phyloP scores from a whole-genome alignment of 23 tunicate genomes.

The Ciona savignyi region DNA sequence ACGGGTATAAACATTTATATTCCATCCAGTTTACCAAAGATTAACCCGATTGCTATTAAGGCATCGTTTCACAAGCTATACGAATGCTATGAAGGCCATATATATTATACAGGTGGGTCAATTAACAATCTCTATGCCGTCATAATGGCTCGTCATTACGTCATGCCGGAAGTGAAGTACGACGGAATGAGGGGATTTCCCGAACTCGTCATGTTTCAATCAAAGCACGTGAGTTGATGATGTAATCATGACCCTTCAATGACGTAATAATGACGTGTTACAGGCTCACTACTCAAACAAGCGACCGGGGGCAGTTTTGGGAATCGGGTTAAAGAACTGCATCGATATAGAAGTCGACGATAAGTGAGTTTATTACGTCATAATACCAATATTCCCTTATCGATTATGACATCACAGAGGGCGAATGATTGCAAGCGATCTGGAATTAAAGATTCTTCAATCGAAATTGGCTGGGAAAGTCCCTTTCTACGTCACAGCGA shows the following conservation, averaged over 20 bases:
- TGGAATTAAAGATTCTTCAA: constrained; percentile 40
- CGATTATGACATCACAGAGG: too few relatives aligned
- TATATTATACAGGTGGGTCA: constrained; percentile 67
- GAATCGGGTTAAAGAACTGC: constrained; percentile 72
- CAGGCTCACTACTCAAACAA: constrained; percentile 91
- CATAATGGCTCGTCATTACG: constrained; percentile 58
- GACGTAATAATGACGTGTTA: too few relatives aligned
- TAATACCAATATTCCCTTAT: too few relatives aligned
- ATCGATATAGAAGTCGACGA: constrained; percentile 67
- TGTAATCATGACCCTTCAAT: too few relatives aligned
- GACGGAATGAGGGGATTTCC: constrained; percentile 8
- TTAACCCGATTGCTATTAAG: too few relatives aligned
- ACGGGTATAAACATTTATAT: too few relatives aligned
- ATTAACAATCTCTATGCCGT: constrained; percentile 66
- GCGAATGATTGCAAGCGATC: constrained; percentile 32
- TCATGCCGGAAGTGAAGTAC: constrained; percentile 14
- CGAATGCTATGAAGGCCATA: too few relatives aligned
- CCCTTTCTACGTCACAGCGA: constrained; percentile 79
- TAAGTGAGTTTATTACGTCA: constrained; percentile 59
- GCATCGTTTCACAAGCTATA: too few relatives aligned
- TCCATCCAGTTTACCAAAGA: too few relatives aligned
- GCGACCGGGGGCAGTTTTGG: constrained; percentile 69
- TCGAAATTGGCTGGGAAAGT: constrained; percentile 19
- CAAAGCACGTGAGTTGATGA: too few relatives aligned
- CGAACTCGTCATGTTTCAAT: constrained; percentile 37